Evolutionary conservation across 2,113 vertebrate species (phyloP), one percentile per base, ranked within the genome.

Genomic region (Ardeotis arabs): DNA sequence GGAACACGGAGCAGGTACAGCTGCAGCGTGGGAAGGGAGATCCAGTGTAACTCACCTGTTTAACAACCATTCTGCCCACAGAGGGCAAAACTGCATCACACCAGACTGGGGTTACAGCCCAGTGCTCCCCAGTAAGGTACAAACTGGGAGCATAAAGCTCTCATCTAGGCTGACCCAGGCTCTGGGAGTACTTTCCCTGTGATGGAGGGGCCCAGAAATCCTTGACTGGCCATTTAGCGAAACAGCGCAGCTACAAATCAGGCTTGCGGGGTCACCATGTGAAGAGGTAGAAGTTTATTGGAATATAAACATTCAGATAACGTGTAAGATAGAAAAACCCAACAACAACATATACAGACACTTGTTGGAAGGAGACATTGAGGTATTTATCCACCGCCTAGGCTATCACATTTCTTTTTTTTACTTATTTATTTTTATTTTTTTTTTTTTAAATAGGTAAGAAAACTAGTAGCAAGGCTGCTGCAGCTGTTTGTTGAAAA

Each of bases 201-300:
- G 35, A 10, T 8, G 22, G 44, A 37, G 15, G 41, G n/a, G 23
- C 23, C 11, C 4, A 23, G 60, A 49, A 74, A 35, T 13, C 35
- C 27, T 16, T 1, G 16, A 49, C 3, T 15, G 6, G 0, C 14
- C 10, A 3, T 8, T 24, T 3, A 7, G 12, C 9, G 1, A 6
- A 67, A 12, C 9, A 11, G 39, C 2, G 1, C 0, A 15, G 68
- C 12, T 62, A 80, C 64, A 87, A 79, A 94, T 3, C 20, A 95
- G 52, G 44, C 62, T 7, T 0, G 58, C 1, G 2, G 53, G 72
- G 80, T 70, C 96, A 64, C 82, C 13, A 21, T 81, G 87, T 98
- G 98, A 98, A 98, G 98, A 98, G 98, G 98, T 98, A 98, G 98
- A 98, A 98, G 96, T 98, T 98, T 98, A 98, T 98, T 98, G 98